phyloP scores from a whole-genome alignment of 2,888 invertebrate species.

The Aricia artaxerxes region DNA sequence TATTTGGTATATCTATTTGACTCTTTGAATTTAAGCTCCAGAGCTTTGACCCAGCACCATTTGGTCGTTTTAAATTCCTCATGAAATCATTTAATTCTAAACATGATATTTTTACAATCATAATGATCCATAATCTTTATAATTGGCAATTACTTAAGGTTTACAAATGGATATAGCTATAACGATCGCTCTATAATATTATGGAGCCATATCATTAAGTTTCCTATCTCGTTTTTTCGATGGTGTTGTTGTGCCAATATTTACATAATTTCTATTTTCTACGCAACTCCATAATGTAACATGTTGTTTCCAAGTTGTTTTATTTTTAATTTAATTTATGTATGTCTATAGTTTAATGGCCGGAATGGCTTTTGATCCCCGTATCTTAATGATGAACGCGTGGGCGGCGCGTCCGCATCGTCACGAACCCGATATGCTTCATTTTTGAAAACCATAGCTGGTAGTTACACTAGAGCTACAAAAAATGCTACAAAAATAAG shows the following conservation, averaged over 20 bases:
- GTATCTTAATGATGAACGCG: slow-evolving; percentile 10
- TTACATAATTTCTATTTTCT: slow-evolving; percentile 17
- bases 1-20: not conserved
- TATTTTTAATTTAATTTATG: slow-evolving; percentile 8
- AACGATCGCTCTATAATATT: not conserved
- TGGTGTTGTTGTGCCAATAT: not conserved
- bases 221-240: not conserved
- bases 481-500: no score
- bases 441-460: not conserved
- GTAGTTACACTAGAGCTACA: not conserved
- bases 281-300: not conserved
- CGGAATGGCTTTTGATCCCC: slow-evolving; percentile 16
- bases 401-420: not conserved
- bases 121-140: not conserved
- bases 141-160: not conserved
- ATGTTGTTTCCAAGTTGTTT: slow-evolving; percentile 1
- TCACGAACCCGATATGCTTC: not conserved
- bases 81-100: not conserved
- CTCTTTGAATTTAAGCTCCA: not conserved
- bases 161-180: not conserved
- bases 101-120: not conserved
- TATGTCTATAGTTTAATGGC: slow-evolving; percentile 9
- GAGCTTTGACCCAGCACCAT: not conserved
- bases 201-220: not conserved
- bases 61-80: not conserved